These are phyloP conservation scores for Antedon mediterranea DNA, from an alignment of 53 echinoderm and acorn worm species.

Conservation along the genomic window DNA sequence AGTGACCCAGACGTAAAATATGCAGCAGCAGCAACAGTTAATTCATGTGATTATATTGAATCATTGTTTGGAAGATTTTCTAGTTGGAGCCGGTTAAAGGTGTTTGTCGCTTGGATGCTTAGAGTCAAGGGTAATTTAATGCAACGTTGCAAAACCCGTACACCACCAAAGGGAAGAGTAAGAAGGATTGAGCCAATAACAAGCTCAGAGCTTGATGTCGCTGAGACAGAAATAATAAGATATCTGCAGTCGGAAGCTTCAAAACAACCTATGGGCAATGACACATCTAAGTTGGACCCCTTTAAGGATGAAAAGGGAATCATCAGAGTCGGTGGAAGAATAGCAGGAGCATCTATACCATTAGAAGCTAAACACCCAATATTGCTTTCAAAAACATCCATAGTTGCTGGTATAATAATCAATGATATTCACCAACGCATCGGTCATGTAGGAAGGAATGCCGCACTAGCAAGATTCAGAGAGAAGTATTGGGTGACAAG, in stretches of 20 bases:
- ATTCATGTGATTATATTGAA: not conserved
- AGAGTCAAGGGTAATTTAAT: not conserved
- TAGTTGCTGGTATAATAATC: not conserved
- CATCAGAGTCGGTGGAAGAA: constrained; percentile 15
- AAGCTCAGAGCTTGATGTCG: not conserved
- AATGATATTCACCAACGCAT: not conserved
- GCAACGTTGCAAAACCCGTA: not conserved
- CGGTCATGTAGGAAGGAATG: not conserved
- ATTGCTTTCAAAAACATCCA: not conserved
- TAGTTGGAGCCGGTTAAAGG: not conserved
- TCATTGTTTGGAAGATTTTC: not conserved
- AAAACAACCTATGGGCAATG: not conserved
- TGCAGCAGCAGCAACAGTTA: not conserved
- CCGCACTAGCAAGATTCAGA: not conserved
- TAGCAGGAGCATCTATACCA: not conserved
- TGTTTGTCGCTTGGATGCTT: not conserved
- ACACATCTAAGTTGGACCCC: not conserved
- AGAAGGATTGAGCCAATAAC: not conserved
- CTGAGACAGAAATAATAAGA: not conserved
- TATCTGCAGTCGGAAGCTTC: not conserved
- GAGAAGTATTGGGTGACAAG: not conserved
- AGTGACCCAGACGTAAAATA: not conserved
- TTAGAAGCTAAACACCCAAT: not conserved
- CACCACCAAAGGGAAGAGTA: not conserved
- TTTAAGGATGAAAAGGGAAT: not conserved